Base-by-base conservation (phyloP, 92 coral and sea anemone genomes). In the Virgularia gustaviana region DNA sequence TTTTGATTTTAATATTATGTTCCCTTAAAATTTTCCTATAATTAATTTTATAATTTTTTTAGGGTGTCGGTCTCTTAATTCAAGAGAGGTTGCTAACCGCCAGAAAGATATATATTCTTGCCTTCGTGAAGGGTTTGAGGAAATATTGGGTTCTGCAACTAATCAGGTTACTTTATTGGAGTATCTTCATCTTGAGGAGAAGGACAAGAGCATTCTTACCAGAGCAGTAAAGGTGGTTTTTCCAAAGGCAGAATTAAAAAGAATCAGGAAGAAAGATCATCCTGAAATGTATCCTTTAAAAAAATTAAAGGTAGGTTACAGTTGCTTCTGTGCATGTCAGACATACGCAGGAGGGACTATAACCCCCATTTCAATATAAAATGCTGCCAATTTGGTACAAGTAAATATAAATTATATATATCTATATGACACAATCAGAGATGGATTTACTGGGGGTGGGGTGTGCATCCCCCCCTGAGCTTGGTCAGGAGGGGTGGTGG, bases 161-260 rank as follows among this genome's bases (percentile, higher is more conserved):
- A 60, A 54, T 49, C 77, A 72, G 36, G 18, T 65, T 33, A 30
- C 36, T 28, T 34, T 72, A 20, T 53, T 72, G 77, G 51, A 72
- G 29, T 72, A 72, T 65, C 77, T 55, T 25, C 32, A 55, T 72
- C 49, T 72, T 5, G 65, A 71, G 11, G 77, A 54, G 51, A 42
- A 47, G 19, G 77, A 72, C 49, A 51, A 70, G 35, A 70, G 76
- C 63, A 19, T 51, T 24, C 59, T 70, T 35, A 70, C 76, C 45
- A 49, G 76, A 70, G 76, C 76, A 29, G 76, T 70, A 28, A 70
- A 70, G 59, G 76, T 27, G 22, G 62, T 70, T 39, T 70, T 70
- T 70, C 76, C 76, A 1, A 42, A 25, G 27, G 56, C 63, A 49
- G 76, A 70, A 18, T 51, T 70, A 43, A 70, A 61, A 70, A 70